Evolutionary conservation across 2,797 vertebrate genomes (phyloP).

Genomic region (Periparus ater): DNA sequence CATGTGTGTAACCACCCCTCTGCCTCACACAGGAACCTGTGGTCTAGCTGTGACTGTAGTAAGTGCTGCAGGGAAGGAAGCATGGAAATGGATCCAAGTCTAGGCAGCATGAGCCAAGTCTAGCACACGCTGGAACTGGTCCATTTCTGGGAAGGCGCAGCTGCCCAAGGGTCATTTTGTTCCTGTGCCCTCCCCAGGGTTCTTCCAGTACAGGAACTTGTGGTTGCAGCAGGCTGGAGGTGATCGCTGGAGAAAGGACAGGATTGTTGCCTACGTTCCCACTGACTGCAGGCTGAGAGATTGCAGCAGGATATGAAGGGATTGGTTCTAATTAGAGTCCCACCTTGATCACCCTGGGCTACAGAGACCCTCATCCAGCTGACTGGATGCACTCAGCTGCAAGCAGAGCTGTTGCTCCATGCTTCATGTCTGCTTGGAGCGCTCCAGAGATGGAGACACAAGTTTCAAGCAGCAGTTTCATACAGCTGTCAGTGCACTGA

Average conservation of each 20-base stretch:
- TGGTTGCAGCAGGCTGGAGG: background rate
- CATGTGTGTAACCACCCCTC: background rate
- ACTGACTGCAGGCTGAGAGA: background rate
- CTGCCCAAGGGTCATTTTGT: background rate
- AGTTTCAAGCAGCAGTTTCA: background rate
- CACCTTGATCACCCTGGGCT: background rate
- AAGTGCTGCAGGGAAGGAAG: background rate
- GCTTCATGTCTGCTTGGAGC: background rate
- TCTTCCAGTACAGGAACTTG: background rate
- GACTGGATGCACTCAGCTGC: background rate
- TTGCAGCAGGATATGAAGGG: background rate
- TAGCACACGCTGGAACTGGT: background rate
- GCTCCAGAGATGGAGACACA: background rate
- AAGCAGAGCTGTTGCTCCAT: background rate
- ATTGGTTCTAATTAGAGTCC: background rate
- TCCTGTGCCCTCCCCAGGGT: background rate
- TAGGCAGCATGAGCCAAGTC: background rate
- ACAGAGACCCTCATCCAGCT: background rate
- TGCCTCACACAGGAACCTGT: background rate
- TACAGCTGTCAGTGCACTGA: background rate
- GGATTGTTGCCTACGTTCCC: background rate
- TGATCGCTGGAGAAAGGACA: background rate
- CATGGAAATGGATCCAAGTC: background rate
- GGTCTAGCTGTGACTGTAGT: background rate
- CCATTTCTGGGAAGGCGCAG: background rate